Percentiles rank a stretch among this genome's conserved stretches.
Conservation (phyloP, 2,888 invertebrate genomes). For the Oeneis ivallda region DNA sequence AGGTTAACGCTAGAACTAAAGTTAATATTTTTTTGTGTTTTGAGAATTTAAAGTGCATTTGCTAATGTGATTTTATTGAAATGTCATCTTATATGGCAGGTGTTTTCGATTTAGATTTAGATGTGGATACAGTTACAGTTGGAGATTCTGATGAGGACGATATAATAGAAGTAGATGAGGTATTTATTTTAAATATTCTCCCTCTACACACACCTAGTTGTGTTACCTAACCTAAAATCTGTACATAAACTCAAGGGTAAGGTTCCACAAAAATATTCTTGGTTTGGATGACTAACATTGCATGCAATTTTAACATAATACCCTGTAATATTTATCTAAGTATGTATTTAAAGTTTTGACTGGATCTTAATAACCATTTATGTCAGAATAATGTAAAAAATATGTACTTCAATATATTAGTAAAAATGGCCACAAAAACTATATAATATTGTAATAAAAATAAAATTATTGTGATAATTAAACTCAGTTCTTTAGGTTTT, state of each 20-base stretch:
- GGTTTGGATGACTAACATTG: not conserved
- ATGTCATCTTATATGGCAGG: constrained; percentile 88
- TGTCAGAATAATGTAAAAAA: not conserved
- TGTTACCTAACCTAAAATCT: constrained; percentile 28
- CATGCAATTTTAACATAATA: not conserved
- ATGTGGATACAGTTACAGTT: constrained; percentile 83
- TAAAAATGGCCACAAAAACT: too few species aligned
- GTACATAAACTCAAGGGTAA: constrained; percentile 39
- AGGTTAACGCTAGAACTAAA: not conserved
- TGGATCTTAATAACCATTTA: not conserved
- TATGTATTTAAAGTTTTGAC: not conserved
- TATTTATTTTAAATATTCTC: constrained; percentile 66
- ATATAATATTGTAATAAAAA: too few species aligned
- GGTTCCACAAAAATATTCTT: constrained; percentile 7
- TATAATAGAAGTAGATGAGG: constrained; percentile 93
- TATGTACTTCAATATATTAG: too few species aligned
- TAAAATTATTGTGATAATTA: too few species aligned
- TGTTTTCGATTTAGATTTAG: constrained; percentile 96
- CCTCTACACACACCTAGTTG: not conserved
- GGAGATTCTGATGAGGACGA: constrained; percentile 94
- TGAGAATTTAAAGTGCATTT: constrained; percentile 52
- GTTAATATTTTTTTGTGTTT: constrained; percentile 16
- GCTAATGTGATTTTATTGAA: constrained; percentile 79
- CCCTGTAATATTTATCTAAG: not conserved
- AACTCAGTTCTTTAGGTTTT: too few species aligned